phyloP scores from a whole-genome alignment of 1,140 invertebrate species.

The Papilio machaon region DNA sequence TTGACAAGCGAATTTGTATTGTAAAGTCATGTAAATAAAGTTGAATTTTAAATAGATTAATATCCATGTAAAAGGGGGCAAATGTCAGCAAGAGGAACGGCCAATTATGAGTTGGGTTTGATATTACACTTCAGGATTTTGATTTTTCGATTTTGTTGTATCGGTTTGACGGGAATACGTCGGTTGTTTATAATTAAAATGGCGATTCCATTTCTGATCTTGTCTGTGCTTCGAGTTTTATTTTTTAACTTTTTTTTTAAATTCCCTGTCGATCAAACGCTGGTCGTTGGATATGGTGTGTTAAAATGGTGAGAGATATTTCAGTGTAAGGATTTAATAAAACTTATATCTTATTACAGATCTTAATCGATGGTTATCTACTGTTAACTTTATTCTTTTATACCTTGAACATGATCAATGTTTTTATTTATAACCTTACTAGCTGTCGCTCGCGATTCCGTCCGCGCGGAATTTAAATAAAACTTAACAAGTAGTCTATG shows the following conservation, averaged over 20 bases:
- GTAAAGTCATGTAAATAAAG: slow-evolving; percentile 40
- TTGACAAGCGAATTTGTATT: slow-evolving; percentile 46
- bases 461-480: too few species aligned
- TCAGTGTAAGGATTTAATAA: neutral
- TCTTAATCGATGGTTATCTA: slow-evolving; percentile 8
- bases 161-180: slow-evolving; percentile 66
- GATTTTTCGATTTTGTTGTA: slow-evolving; percentile 77
- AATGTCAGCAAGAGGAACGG: slow-evolving; percentile 59
- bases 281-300: slow-evolving; percentile 41
- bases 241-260: slow-evolving; percentile 61
- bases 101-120: slow-evolving; percentile 79
- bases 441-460: too few species aligned
- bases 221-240: slow-evolving; percentile 44
- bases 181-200: slow-evolving; percentile 79
- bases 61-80: slow-evolving; percentile 51
- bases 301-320: slow-evolving; percentile 26
- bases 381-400: neutral
- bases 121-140: slow-evolving; percentile 78
- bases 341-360: slow-evolving; percentile 1
- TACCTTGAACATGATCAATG: neutral
- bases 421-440: neutral
- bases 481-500: too few species aligned
- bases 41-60: slow-evolving; percentile 31
- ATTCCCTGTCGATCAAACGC: slow-evolving; percentile 74
- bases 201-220: slow-evolving; percentile 66